Conservation (phyloP, 2,888 invertebrate genomes). For the Phengaris arion region DNA sequence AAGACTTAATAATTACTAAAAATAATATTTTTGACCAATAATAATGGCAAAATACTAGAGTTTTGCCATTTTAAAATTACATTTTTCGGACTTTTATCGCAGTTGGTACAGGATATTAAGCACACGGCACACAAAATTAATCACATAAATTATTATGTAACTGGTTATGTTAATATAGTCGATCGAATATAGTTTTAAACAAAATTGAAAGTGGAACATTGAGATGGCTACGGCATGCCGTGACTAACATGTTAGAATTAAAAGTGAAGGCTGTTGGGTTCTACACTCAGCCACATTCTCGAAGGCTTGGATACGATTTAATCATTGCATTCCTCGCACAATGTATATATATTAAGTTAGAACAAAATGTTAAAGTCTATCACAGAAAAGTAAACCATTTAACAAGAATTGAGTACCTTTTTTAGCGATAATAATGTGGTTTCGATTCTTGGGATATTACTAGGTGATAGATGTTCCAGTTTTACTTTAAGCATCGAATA, state of each 20-base stretch:
- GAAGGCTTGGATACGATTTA: not conserved
- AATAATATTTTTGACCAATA: not conserved
- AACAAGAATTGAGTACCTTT: no score
- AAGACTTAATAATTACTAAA: not conserved
- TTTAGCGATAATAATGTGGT: no score
- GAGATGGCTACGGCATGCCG: not conserved
- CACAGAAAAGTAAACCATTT: no score
- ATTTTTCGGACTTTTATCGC: conserved; percentile 7
- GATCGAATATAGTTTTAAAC: conserved; percentile 11
- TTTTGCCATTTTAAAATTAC: conserved; percentile 9
- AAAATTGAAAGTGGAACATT: conserved; percentile 27
- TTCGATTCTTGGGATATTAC: no score
- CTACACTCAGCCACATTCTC: not conserved
- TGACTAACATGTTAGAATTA: conserved; percentile 22
- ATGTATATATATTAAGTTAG: not conserved
- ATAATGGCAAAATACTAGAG: not conserved
- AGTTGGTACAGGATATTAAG: not conserved
- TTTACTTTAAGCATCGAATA: no score
- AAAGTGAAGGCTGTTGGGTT: conserved; percentile 23
- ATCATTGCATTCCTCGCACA: not conserved
- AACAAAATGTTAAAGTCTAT: no score
- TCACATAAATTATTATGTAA: not conserved
- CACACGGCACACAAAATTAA: not conserved
- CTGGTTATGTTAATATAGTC: not conserved
- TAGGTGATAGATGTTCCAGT: no score